These are phyloP conservation scores for Poeciliopsis gracilis DNA, from an alignment of 2,797 vertebrate genomes.

Conservation along the genomic window DNA sequence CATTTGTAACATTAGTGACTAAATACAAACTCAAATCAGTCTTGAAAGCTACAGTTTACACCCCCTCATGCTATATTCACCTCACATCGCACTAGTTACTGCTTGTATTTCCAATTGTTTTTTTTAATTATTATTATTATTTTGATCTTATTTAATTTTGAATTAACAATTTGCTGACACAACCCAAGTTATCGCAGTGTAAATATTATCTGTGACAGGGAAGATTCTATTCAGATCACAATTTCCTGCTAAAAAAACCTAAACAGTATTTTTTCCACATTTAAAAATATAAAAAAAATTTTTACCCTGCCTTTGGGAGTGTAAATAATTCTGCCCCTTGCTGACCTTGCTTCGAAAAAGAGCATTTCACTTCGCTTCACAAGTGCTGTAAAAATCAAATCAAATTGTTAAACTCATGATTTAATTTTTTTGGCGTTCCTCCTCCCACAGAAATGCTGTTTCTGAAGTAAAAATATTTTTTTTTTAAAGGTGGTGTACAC, in stretches of 20 bases:
- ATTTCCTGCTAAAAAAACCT: slow-evolving; percentile 7
- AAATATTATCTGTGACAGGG: background rate
- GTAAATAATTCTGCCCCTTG: slow-evolving; percentile 33
- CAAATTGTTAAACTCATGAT: slow-evolving; percentile 16
- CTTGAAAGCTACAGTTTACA: slow-evolving; percentile 48
- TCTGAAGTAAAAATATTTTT: slow-evolving; percentile 14
- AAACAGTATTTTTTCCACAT: slow-evolving; percentile 6
- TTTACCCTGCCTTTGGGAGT: slow-evolving; percentile 30
- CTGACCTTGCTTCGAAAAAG: slow-evolving; percentile 15
- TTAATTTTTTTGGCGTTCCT: slow-evolving; percentile 22
- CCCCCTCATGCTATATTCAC: slow-evolving; percentile 35
- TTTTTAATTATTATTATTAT: background rate
- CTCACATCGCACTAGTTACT: slow-evolving; percentile 37
- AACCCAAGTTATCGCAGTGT: slow-evolving; percentile 12
- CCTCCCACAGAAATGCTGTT: slow-evolving; percentile 18
- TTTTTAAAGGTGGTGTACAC: slow-evolving; percentile 46
- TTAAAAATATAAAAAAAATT: slow-evolving; percentile 36
- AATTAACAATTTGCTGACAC: slow-evolving; percentile 1
- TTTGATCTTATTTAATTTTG: background rate
- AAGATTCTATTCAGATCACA: background rate
- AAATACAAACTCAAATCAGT: slow-evolving; percentile 52
- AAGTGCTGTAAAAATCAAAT: slow-evolving; percentile 41
- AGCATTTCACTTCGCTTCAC: slow-evolving; percentile 19
- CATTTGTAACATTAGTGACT: slow-evolving; percentile 43
- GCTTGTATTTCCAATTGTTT: slow-evolving; percentile 38